Evolutionary conservation across 2,888 invertebrate species (phyloP).

Genomic region (Melanophora roralis): DNA sequence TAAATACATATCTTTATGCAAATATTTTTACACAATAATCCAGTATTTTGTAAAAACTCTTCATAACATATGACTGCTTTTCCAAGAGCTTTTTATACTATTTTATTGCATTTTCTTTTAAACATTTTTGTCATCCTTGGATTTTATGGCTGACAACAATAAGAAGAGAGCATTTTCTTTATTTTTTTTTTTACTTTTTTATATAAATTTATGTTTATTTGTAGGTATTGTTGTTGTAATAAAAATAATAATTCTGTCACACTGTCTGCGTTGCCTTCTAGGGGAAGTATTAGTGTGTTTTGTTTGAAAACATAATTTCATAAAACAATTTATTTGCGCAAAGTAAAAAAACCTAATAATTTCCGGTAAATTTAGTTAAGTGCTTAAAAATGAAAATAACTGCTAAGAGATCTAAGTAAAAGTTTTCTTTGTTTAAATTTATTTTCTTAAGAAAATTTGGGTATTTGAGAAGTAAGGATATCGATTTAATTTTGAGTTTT

Average conservation of each 20-base stretch:
- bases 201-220: neutral
- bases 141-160: slow-evolving; percentile 41
- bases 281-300: neutral
- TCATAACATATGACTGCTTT: slow-evolving; percentile 39
- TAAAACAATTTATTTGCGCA: too few species aligned
- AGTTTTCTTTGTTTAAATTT: neutral
- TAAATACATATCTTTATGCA: neutral
- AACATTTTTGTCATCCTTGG: slow-evolving; percentile 29
- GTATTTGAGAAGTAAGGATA: neutral
- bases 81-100: slow-evolving; percentile 12
- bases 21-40: slow-evolving; percentile 25
- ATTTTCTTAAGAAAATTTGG: neutral
- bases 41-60: slow-evolving; percentile 33
- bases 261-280: slow-evolving; percentile 1
- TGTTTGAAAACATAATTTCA: neutral
- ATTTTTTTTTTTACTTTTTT: neutral
- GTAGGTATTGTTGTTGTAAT: neutral
- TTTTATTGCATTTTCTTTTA: slow-evolving; percentile 7
- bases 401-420: neutral
- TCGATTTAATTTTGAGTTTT: neutral
- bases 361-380: slow-evolving; percentile 58
- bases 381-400: neutral
- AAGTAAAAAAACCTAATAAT: slow-evolving; percentile 43
- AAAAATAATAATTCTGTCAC: slow-evolving; percentile 5
- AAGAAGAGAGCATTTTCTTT: slow-evolving; percentile 4